Evolutionary conservation across 2,113 vertebrate genomes (phyloP).

Genomic region (Morphnarchus princeps): DNA sequence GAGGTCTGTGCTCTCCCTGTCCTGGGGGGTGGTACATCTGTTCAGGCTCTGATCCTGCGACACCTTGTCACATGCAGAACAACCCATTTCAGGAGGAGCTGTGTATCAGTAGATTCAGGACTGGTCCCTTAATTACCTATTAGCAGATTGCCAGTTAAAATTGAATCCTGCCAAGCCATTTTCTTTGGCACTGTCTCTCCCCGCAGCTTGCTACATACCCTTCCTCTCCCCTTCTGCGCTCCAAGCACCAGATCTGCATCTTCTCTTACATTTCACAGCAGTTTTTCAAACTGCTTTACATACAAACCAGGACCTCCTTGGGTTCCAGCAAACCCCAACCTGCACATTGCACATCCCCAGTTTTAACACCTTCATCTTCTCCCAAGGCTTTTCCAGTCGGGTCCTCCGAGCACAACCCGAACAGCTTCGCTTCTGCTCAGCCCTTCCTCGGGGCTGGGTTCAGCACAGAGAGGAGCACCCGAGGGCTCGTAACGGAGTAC

Average conservation of each 20-base stretch:
- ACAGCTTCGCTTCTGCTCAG: neutral
- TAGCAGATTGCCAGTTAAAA: neutral
- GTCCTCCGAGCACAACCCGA: neutral
- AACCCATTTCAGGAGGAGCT: neutral
- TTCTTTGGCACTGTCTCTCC: neutral
- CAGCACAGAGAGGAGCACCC: neutral
- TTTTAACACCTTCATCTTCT: neutral
- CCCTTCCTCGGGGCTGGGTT: neutral
- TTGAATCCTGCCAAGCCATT: neutral
- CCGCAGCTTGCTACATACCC: neutral
- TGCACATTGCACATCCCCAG: fast-evolving
- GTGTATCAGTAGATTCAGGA: neutral
- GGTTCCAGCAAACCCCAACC: neutral
- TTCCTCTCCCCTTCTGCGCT: neutral
- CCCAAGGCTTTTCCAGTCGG: neutral
- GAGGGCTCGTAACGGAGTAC: neutral
- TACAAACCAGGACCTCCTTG: neutral
- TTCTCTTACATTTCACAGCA: neutral
- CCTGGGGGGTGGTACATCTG: neutral
- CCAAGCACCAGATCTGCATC: neutral
- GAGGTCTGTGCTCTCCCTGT: neutral
- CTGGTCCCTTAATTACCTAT: neutral
- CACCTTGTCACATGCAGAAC: neutral
- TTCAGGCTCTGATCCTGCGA: neutral
- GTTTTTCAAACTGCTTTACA: neutral